Evolutionary conservation across 1,140 invertebrate genomes (phyloP), one percentile per base, ranked within the genome.

Genomic region (Eubasilissa regina): DNA sequence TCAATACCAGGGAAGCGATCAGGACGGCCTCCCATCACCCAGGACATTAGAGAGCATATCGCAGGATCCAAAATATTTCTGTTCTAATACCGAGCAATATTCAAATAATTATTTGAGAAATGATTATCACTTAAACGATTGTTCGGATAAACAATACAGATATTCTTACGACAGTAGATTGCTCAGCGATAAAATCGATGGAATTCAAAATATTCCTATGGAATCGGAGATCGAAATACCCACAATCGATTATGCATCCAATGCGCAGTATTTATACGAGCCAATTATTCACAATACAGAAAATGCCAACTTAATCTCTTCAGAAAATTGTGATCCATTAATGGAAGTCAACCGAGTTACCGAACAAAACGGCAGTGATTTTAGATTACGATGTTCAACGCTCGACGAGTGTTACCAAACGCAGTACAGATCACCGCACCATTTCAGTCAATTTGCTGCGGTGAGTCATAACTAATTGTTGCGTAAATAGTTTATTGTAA

Each of bases 111-210:
- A 75, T 48, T 0, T 12, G 1, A 80, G 78, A 60, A 80, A 77
- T 56, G 81, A 82, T 21, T 82, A 75, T 45, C 68, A 78, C 7
- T 47, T 47, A 47, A 77, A 78, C 6, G 64, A 76, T 55, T 83
- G 76, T 45, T 13, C 76, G 6, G 48, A 60, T 45, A 83, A 83
- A 60, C 64, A 75, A 35, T 83, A 78, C 53, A 75, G 81, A 79
- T 83, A 80, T 73, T 47, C 76, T 0, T 83, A 80, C 44, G 81
- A 80, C 44, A 79, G 79, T 64, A 78, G 81, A 83, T 80, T 83
- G 45, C 4, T 77, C 12, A 56, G 47, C 7, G 48, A 79, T 51
- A 83, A 83, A 79, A 51, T 77, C 17, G 79, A 83, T 25, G 43
- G 56, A 4, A 60, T 78, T 12, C 75, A 74, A 25, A 80, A 80